A percentile compares a stretch with the other conserved stretches of the same genome.
phyloP scores from a whole-genome alignment of 2,888 invertebrate species.

The Drosophila infuscata region DNA sequence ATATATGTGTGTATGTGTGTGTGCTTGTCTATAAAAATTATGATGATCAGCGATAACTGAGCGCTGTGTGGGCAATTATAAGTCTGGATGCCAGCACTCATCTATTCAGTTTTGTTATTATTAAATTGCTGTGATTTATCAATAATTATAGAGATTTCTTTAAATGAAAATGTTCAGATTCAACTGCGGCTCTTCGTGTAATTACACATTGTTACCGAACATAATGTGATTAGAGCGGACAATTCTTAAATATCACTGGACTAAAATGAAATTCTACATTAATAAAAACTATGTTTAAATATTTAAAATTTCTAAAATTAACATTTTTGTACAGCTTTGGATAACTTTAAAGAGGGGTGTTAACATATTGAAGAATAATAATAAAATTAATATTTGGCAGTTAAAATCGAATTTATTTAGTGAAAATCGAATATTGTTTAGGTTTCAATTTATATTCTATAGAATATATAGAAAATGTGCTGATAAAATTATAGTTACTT shows the following conservation, averaged over 20 bases:
- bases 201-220: slow-evolving; percentile 11
- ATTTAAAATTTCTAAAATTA: not conserved
- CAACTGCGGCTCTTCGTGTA: not conserved
- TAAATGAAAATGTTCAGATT: slow-evolving; percentile 13
- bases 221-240: not conserved
- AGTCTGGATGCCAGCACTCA: slow-evolving; percentile 9
- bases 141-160: slow-evolving; percentile 31
- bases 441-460: not conserved
- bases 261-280: not conserved
- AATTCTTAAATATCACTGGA: not conserved
- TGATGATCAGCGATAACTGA: slow-evolving; percentile 49
- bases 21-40: slow-evolving; percentile 42
- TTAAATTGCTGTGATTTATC: slow-evolving; percentile 36
- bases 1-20: not conserved
- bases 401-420: not conserved
- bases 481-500: too few species aligned
- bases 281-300: not conserved
- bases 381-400: not conserved
- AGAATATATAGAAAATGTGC: not conserved
- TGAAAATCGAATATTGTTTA: fast-evolving
- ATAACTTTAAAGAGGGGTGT: not conserved
- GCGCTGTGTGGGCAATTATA: slow-evolving; percentile 54
- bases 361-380: not conserved
- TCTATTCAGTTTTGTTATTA: slow-evolving; percentile 30
- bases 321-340: not conserved